Evolutionary conservation across 2,888 invertebrate genomes (phyloP).

Genomic region (Tromatobia lineatoria): DNA sequence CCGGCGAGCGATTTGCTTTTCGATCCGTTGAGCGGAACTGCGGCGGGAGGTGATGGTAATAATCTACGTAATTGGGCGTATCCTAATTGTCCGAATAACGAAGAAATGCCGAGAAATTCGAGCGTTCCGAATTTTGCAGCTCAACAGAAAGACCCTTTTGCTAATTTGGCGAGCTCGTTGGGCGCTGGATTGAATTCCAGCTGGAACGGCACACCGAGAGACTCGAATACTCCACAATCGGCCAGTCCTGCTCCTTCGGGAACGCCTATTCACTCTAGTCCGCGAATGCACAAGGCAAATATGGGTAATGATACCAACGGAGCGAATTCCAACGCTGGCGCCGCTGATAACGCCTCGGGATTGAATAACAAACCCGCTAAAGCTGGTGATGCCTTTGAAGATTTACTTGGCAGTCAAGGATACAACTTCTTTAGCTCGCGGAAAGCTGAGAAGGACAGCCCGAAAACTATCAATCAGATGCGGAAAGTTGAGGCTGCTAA

Average conservation of each 20-base stretch:
- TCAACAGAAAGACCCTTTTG: slow-evolving; percentile 90
- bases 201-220: slow-evolving; percentile 84
- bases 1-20: slow-evolving; percentile 77
- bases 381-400: slow-evolving; percentile 93
- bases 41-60: slow-evolving; percentile 63
- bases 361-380: slow-evolving; percentile 75
- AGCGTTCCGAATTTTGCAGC: slow-evolving; percentile 87
- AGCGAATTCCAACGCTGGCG: slow-evolving; percentile 39
- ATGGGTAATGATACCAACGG: slow-evolving; percentile 70
- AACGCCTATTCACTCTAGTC: slow-evolving; percentile 86
- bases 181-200: slow-evolving; percentile 82
- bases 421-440: slow-evolving; percentile 89
- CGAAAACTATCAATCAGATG: slow-evolving; percentile 97
- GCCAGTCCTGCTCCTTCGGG: slow-evolving; percentile 83
- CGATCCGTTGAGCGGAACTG: slow-evolving; percentile 78
- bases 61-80: slow-evolving; percentile 87
- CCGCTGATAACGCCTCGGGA: slow-evolving; percentile 74
- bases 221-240: slow-evolving; percentile 83
- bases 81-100: slow-evolving; percentile 72
- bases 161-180: slow-evolving; percentile 87
- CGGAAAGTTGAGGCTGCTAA: slow-evolving; percentile 94
- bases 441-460: slow-evolving; percentile 90
- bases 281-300: slow-evolving; percentile 81
- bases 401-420: slow-evolving; percentile 95
- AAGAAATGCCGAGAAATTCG: slow-evolving; percentile 85